A percentile compares a stretch with the other conserved stretches of the same genome.
Evolutionary conservation across 2,113 vertebrate genomes (phyloP).

Genomic region (Guaruba guarouba): DNA sequence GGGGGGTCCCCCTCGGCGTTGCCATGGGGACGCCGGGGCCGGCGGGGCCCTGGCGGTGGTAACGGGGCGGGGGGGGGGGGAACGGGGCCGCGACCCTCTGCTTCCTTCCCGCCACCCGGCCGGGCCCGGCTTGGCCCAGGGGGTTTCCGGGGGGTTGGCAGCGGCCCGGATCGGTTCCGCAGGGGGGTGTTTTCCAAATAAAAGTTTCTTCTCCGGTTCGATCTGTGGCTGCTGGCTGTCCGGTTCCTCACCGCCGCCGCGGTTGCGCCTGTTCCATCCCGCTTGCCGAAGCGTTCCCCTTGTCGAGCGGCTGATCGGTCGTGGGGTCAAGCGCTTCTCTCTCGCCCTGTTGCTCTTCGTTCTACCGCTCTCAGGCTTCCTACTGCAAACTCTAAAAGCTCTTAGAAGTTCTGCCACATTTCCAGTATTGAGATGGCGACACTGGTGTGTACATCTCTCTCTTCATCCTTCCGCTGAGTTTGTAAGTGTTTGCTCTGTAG

Average conservation of each 20-base stretch:
- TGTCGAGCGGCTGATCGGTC: too few relatives aligned
- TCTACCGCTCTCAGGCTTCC: background rate
- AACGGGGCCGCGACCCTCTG: background rate
- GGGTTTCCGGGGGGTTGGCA: background rate
- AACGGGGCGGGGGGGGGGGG: too few relatives aligned
- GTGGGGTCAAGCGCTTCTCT: too few relatives aligned
- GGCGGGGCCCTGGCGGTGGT: too few relatives aligned
- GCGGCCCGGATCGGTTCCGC: too few relatives aligned
- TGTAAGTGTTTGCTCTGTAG: background rate
- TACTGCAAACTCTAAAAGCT: too few relatives aligned
- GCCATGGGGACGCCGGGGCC: too few relatives aligned
- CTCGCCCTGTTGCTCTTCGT: background rate
- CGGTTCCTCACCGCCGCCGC: background rate
- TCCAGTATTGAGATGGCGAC: rapidly evolving
- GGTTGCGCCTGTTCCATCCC: too few relatives aligned
- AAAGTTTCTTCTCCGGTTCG: background rate
- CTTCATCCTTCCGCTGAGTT: rapidly evolving
- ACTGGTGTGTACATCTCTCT: rapidly evolving
- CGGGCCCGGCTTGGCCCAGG: too few relatives aligned
- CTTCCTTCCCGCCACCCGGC: background rate
- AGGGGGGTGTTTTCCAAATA: background rate
- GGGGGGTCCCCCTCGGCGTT: too few relatives aligned
- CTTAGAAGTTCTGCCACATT: rapidly evolving
- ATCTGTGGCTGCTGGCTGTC: background rate
- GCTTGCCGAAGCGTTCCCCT: too few relatives aligned